Evolutionary conservation across 2,113 vertebrate genomes (phyloP), one percentile per base, ranked within the genome.

Genomic region (Casuarius casuarius): DNA sequence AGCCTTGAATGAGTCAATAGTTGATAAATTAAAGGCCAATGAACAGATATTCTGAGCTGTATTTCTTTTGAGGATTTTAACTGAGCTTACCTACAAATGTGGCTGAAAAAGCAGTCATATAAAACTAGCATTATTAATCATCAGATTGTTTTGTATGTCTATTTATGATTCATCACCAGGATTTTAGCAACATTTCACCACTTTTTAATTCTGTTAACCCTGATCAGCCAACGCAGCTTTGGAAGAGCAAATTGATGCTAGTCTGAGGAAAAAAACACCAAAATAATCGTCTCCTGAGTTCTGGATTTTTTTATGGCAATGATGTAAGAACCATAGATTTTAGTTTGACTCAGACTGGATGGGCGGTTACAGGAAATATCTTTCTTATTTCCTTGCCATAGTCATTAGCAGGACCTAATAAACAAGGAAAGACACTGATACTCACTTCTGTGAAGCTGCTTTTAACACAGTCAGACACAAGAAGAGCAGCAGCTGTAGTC

Each of bases 121-220:
- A 63, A 92, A 89, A 62, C 40, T 31, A 26, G 68, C 10, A 17
- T 52, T 54, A 68, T 79, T 84, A 62, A 82, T 87, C 87, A 89
- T 8, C 54, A 26, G 35, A 31, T 35, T 63, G 83, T 44, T 90
- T 84, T 87, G 70, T 44, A 75, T 62, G 66, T 44, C 68, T 62
- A 51, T 11, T 20, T 35, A 23, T 96, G 91, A 96, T 31, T 94
- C 94, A 95, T 5, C 79, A 11, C 16, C 1, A 63, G 49, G 87
- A 28, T 61, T 61, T 88, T 51, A 65, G 31, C 58, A 87, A 88
- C 85, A 84, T 63, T 80, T 84, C 51, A 74, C 62, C n/a, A 7
- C 62, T 89, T 89, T 26, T 78, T 52, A 58, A 28, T 83, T 77
- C 88, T 87, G 63, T 87, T 84, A 95, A 94, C 77, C 62, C 89